Percentiles rank a stretch among this genome's conserved stretches.
Conservation (phyloP, 2,113 vertebrate species). For the Muntiacus reevesi region DNA sequence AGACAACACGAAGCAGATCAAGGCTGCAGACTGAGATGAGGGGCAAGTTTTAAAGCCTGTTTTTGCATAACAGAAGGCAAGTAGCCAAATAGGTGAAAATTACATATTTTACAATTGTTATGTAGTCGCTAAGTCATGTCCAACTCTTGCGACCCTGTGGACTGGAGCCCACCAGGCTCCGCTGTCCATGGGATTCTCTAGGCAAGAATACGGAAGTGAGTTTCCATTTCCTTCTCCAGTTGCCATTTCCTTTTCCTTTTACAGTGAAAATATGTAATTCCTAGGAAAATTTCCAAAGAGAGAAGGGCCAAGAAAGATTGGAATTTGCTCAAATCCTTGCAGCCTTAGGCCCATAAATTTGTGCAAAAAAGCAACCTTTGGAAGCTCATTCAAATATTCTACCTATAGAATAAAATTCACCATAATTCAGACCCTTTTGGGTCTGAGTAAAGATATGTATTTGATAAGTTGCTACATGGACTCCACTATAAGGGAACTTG, state of each 20-base stretch:
- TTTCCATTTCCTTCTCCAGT: not conserved
- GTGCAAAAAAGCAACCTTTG: not conserved
- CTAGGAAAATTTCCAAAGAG: not conserved
- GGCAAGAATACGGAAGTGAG: not conserved
- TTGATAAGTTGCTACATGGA: not conserved
- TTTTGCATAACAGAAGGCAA: not conserved
- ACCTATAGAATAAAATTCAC: not conserved
- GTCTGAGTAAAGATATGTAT: not conserved
- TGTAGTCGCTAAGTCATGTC: not conserved
- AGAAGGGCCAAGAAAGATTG: not conserved
- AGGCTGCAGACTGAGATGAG: not conserved
- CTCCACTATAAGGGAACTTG: not conserved
- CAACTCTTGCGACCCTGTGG: not conserved
- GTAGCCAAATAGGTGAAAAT: not conserved
- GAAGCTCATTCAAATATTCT: not conserved
- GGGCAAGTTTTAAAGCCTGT: not conserved
- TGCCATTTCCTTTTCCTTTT: not conserved
- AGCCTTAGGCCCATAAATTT: not conserved
- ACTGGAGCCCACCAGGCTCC: not conserved
- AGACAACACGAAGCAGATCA: not conserved
- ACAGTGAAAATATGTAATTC: not conserved
- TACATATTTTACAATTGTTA: not conserved
- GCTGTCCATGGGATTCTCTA: not conserved
- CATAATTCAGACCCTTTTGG: not conserved
- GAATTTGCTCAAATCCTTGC: not conserved